Conservation (phyloP, 2,888 invertebrate genomes). For the Rhagonycha fulva region DNA sequence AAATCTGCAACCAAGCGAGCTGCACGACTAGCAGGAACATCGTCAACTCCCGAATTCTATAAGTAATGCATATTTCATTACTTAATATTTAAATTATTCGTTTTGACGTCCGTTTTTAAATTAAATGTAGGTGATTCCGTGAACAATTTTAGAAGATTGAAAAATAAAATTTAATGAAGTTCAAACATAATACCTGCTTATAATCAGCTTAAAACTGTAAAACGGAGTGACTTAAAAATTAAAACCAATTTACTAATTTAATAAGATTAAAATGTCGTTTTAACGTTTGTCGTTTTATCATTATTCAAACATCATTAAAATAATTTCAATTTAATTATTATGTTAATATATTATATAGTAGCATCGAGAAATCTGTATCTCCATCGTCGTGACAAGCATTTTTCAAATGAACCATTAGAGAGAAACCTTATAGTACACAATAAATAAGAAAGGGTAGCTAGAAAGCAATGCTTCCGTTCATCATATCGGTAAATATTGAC, state of each 20-base stretch:
- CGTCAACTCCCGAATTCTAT: slow-evolving; percentile 53
- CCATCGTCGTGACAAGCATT: neutral
- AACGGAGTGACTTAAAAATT: neutral
- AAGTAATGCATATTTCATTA: slow-evolving; percentile 10
- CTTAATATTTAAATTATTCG: slow-evolving; percentile 1
- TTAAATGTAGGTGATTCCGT: slow-evolving; percentile 3
- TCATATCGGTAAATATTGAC: neutral
- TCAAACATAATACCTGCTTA: neutral
- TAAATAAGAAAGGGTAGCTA: neutral
- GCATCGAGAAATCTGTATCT: neutral
- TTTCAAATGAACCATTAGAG: neutral
- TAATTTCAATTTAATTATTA: neutral
- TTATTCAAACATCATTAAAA: neutral
- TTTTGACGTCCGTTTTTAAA: neutral
- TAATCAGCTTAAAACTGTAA: neutral
- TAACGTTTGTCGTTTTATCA: neutral
- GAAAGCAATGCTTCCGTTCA: neutral
- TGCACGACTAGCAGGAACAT: slow-evolving; percentile 59
- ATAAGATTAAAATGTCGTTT: too few species aligned
- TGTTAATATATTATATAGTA: neutral
- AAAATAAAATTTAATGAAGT: neutral
- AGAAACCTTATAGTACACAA: neutral
- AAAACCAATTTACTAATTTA: neutral
- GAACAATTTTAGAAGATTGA: neutral
- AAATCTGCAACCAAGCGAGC: slow-evolving; percentile 60